These are phyloP conservation scores for Bedellia somnulentella DNA, from an alignment of 2,888 invertebrate genomes.

Conservation along the genomic window DNA sequence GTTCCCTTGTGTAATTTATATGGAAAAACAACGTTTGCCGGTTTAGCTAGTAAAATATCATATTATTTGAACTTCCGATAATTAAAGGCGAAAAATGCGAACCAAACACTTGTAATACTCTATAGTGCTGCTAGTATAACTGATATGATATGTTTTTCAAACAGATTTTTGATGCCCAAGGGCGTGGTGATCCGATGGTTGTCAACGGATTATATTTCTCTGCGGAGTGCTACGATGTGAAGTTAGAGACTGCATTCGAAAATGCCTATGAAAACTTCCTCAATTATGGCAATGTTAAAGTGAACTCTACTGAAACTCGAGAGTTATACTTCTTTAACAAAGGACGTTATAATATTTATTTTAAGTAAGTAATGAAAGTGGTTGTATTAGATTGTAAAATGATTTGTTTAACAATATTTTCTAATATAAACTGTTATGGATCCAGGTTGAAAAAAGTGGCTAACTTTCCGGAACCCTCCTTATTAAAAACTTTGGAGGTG, in stretches of 20 bases:
- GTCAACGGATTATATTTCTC: conserved; percentile 38
- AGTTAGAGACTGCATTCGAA: conserved; percentile 52
- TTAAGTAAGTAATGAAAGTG: too few species aligned
- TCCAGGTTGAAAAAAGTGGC: conserved; percentile 43
- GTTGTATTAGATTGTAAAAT: too few species aligned
- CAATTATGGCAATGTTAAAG: conserved; percentile 61
- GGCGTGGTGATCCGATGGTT: conserved; percentile 42
- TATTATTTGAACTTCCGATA: too few species aligned
- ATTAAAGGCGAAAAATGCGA: too few species aligned
- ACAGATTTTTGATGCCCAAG: conserved; percentile 43
- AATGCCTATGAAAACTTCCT: conserved; percentile 40
- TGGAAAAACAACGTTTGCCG: too few species aligned
- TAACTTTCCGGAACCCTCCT: conserved; percentile 40
- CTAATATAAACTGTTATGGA: conserved; percentile 2
- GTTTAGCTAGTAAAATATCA: too few species aligned
- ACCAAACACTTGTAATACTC: too few species aligned
- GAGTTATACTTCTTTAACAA: conserved; percentile 57
- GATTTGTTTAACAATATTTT: too few species aligned
- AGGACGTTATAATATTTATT: conserved; percentile 60
- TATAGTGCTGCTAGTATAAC: too few species aligned
- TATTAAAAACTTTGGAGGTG: conserved; percentile 33
- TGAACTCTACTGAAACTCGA: conserved; percentile 40
- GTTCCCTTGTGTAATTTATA: too few species aligned
- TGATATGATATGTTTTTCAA: background rate
- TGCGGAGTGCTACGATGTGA: conserved; percentile 64